These are phyloP conservation scores for Peromyscus nudipes DNA, from an alignment of 2,797 vertebrate species.

Conservation along the genomic window DNA sequence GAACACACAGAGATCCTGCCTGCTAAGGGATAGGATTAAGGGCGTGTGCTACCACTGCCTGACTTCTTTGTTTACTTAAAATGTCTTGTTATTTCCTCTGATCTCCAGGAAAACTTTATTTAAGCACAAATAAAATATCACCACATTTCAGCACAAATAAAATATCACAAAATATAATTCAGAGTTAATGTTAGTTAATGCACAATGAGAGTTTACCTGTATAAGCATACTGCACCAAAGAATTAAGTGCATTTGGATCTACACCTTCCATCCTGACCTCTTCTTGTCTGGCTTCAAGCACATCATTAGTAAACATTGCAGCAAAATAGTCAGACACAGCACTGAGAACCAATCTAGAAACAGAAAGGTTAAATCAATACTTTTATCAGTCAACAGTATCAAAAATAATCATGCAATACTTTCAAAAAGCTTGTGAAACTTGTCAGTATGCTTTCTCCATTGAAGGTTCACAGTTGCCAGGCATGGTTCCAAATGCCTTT, in stretches of 20 bases:
- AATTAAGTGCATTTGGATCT: conserved; percentile 95
- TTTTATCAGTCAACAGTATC: conserved; percentile 5
- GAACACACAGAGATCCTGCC: too few species aligned
- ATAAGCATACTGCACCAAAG: conserved; percentile 97
- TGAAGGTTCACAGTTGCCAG: not conserved
- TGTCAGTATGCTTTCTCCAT: not conserved
- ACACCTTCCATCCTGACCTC: conserved; percentile 99
- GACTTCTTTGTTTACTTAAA: too few species aligned
- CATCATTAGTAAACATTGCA: conserved; percentile 98
- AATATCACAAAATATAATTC: not conserved
- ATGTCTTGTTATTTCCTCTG: too few species aligned
- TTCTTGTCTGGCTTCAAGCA: conserved; percentile 97
- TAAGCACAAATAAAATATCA: too few species aligned
- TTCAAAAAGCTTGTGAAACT: not conserved
- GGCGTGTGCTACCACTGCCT: too few species aligned
- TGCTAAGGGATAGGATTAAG: too few species aligned
- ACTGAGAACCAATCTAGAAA: conserved; percentile 95
- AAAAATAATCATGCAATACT: not conserved
- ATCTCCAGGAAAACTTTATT: too few species aligned
- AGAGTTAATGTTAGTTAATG: not conserved
- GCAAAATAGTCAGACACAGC: conserved; percentile 98
- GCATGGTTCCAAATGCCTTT: not conserved
- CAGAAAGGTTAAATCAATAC: conserved; percentile 58
- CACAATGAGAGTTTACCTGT: conserved; percentile 90
- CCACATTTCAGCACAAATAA: too few species aligned